Evolutionary conservation across 2,113 vertebrate genomes (phyloP).

Genomic region (Alces alces): DNA sequence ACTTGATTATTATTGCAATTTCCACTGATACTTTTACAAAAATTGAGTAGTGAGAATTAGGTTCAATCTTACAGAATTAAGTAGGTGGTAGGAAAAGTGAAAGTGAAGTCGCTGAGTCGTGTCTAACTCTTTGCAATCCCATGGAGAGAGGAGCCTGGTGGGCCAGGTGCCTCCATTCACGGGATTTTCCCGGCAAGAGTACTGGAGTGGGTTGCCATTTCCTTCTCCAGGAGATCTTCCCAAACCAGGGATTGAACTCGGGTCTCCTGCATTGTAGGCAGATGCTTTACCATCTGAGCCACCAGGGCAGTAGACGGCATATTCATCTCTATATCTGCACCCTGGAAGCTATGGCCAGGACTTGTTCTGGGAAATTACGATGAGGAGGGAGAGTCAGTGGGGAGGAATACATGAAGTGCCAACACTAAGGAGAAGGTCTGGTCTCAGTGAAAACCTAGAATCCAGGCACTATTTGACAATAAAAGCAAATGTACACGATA

Average conservation of each 20-base stretch:
- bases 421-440: not conserved
- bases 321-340: not conserved
- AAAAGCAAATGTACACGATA: not conserved
- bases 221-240: not conserved
- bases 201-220: not conserved
- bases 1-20: not conserved
- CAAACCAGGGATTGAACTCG: not conserved
- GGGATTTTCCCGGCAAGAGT: not conserved
- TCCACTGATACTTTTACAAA: not conserved
- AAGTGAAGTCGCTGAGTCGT: not conserved
- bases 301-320: not conserved
- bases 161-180: not conserved
- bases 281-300: not conserved
- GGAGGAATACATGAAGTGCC: not conserved
- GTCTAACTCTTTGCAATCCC: not conserved
- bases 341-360: not conserved
- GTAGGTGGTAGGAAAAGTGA: not conserved
- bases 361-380: not conserved
- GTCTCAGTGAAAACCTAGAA: not conserved
- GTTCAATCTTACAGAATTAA: not conserved
- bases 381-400: not conserved
- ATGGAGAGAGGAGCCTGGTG: too few species aligned
- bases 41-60: not conserved
- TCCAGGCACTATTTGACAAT: not conserved
- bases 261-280: not conserved